These are phyloP conservation scores for Calvadosia cruxmelitensis DNA, from an alignment of 30 jellyfish, hydroid and myxozoan genomes.

Conservation along the genomic window DNA sequence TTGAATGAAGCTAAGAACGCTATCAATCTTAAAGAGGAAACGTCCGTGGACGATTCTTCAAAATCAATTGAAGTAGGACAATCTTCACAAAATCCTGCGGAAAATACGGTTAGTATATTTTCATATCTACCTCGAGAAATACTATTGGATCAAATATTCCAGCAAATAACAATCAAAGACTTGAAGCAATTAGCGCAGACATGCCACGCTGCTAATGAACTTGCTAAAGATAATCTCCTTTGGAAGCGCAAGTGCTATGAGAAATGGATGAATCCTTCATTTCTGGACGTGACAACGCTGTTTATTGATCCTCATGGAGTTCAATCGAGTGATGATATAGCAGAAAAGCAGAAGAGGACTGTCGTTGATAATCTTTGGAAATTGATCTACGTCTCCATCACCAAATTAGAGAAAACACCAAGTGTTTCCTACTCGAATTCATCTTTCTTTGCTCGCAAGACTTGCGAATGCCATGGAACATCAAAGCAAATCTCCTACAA, in stretches of 20 bases:
- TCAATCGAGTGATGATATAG: not conserved
- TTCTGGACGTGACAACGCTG: conserved; percentile 15
- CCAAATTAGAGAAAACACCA: conserved; percentile 21
- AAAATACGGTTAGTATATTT: not conserved
- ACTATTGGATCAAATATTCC: conserved; percentile 12
- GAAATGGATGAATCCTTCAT: conserved; percentile 23
- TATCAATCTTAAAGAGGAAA: not conserved
- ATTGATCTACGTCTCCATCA: conserved; percentile 16
- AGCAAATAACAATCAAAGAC: conserved; percentile 7
- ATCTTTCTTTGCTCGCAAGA: conserved; percentile 8
- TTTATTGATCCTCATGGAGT: no score
- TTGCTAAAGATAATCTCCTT: conserved; percentile 21
- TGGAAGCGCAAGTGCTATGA: conserved; percentile 32
- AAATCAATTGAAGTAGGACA: not conserved
- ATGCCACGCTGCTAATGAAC: conserved; percentile 18
- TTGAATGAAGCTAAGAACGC: conserved; percentile 6
- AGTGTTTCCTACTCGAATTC: conserved; percentile 38
- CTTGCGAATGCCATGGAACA: conserved; percentile 32
- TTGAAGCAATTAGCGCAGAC: conserved; percentile 18
- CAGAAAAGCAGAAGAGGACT: not conserved
- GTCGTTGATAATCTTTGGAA: conserved; percentile 20
- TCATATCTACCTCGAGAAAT: conserved; percentile 9
- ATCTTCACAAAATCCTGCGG: not conserved
- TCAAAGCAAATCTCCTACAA: not conserved
- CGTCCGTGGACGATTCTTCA: not conserved